A percentile compares a stretch with the other conserved stretches of the same genome.
Evolutionary conservation across 2,888 invertebrate species (phyloP).

Genomic region (Rosalia funebris): DNA sequence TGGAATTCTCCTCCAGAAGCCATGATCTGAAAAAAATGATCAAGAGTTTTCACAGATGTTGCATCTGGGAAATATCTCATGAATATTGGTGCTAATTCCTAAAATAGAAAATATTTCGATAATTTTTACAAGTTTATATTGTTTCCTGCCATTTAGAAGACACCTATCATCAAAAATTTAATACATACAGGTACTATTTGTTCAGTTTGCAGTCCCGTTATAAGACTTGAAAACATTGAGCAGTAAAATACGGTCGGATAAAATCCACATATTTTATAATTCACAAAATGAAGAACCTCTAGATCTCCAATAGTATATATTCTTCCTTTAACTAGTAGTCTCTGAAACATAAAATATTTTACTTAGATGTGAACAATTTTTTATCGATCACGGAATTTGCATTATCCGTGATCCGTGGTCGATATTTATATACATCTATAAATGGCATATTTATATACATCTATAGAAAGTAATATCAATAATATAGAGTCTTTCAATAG

Average conservation of each 20-base stretch:
- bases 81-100: slow-evolving; percentile 41
- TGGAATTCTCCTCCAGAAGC: slow-evolving; percentile 55
- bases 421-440: no score
- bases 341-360: slow-evolving; percentile 20
- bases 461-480: no score
- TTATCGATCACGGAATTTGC: no score
- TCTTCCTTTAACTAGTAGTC: slow-evolving; percentile 1
- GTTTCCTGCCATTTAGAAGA: no score
- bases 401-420: no score
- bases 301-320: slow-evolving; percentile 23
- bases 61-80: slow-evolving; percentile 37
- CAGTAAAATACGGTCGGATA: slow-evolving; percentile 25
- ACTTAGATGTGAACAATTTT: no score
- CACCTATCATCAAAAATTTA: no score
- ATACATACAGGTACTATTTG: slow-evolving; percentile 32
- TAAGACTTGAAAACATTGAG: slow-evolving; percentile 1
- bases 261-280: slow-evolving; percentile 6
- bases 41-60: slow-evolving; percentile 29
- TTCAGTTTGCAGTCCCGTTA: slow-evolving; percentile 22
- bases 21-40: slow-evolving; percentile 31
- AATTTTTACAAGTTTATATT: no score
- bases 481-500: no score
- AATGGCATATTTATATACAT: no score
- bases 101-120: no score
- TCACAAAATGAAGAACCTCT: slow-evolving; percentile 5